Percentiles rank a stretch among this genome's conserved stretches.
Evolutionary conservation across 2,888 invertebrate genomes (phyloP).

Genomic region (Girardia tigrina): DNA sequence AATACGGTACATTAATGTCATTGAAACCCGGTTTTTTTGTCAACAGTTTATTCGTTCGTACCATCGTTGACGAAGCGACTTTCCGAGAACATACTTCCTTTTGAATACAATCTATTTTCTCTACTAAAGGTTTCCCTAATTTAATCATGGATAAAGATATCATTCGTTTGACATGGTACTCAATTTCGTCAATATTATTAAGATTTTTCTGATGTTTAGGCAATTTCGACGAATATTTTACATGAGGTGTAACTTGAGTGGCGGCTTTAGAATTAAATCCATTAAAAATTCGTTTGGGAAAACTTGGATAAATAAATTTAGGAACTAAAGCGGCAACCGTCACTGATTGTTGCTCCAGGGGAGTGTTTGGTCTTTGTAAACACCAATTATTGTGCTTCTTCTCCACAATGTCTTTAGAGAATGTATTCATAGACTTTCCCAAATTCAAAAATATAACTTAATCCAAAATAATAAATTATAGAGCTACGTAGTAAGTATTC

Average conservation of each 20-base stretch:
- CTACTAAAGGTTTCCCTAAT: not conserved
- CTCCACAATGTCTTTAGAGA: not conserved
- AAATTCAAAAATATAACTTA: not conserved
- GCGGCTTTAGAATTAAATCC: not conserved
- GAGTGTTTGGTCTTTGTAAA: not conserved
- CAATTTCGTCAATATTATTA: not conserved
- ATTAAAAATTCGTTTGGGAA: not conserved
- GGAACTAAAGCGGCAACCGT: not conserved
- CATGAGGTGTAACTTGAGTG: not conserved
- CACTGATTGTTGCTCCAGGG: not conserved
- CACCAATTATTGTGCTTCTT: not conserved
- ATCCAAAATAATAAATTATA: not conserved
- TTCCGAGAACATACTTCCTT: not conserved
- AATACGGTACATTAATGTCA: not conserved
- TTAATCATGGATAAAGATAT: not conserved
- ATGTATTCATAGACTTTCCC: not conserved
- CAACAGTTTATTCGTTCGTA: not conserved
- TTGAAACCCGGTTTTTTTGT: not conserved
- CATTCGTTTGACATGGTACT: not conserved
- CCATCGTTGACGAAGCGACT: not conserved
- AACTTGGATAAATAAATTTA: not conserved
- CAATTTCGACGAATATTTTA: not conserved
- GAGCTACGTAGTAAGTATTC: not conserved
- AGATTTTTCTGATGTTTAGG: not conserved
- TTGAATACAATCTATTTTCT: not conserved